These are phyloP conservation scores for Canis aureus DNA, from an alignment of 2,113 vertebrate genomes.

Conservation along the genomic window DNA sequence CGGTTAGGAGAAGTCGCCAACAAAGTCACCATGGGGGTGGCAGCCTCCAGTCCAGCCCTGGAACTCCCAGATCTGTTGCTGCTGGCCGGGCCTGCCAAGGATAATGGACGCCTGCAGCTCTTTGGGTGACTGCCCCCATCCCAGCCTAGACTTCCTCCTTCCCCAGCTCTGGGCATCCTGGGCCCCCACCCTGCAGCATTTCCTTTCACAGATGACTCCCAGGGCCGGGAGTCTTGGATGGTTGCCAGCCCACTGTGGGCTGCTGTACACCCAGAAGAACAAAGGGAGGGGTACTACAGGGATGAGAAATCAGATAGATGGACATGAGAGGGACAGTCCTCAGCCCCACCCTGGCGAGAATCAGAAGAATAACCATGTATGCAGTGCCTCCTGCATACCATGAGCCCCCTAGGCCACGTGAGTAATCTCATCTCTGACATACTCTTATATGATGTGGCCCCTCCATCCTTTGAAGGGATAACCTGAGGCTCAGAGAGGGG, in stretches of 20 bases:
- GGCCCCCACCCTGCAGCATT: no score
- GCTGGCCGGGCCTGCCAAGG: conserved; percentile 80
- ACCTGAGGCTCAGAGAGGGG: background rate
- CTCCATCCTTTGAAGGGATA: background rate
- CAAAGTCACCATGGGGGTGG: conserved; percentile 85
- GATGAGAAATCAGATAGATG: background rate
- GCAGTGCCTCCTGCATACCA: background rate
- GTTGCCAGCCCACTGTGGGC: background rate
- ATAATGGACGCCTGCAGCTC: conserved; percentile 67
- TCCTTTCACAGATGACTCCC: background rate
- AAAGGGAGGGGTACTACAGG: background rate
- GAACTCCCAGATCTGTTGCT: conserved; percentile 81
- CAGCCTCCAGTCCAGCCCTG: conserved; percentile 79
- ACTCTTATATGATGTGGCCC: background rate
- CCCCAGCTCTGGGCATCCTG: background rate
- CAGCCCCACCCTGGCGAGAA: background rate
- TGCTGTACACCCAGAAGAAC: background rate
- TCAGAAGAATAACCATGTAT: background rate
- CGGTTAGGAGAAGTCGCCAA: conserved; percentile 83
- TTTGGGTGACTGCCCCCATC: conserved; percentile 76
- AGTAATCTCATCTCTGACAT: background rate
- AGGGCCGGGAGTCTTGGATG: background rate
- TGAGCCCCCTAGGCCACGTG: background rate
- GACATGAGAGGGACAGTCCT: background rate
- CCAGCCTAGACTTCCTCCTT: background rate